Evolutionary conservation across 2,113 vertebrate genomes (phyloP).

Genomic region (Saguinus midas): DNA sequence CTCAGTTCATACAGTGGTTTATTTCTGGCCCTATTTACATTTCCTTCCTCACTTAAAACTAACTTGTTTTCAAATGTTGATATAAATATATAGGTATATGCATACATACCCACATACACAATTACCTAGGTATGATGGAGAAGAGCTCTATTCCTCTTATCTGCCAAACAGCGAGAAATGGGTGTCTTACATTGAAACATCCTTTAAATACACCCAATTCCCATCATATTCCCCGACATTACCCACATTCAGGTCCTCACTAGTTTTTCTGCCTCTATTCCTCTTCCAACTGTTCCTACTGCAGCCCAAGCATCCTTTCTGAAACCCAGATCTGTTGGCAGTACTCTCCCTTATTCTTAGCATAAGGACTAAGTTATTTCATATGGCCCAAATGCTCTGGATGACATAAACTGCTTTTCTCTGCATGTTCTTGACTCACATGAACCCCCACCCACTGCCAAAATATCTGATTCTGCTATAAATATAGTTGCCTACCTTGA

Average conservation of each 20-base stretch:
- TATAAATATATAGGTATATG: background rate
- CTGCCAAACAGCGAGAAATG: background rate
- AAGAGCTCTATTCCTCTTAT: background rate
- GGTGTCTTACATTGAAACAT: background rate
- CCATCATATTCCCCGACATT: background rate
- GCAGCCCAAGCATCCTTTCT: background rate
- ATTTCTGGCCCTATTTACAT: background rate
- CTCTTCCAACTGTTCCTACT: background rate
- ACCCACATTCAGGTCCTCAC: background rate
- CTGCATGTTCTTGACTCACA: background rate
- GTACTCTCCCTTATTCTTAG: background rate
- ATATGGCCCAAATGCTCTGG: background rate
- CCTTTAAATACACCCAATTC: background rate
- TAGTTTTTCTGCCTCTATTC: background rate
- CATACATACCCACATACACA: background rate
- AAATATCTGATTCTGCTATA: background rate
- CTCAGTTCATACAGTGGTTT: background rate
- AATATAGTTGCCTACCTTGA: background rate
- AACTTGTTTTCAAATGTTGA: background rate
- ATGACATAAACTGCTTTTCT: background rate
- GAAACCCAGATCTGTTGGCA: background rate
- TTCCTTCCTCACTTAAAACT: background rate
- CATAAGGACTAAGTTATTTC: background rate
- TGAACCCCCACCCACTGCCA: background rate
- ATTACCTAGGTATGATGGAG: background rate